Conservation (phyloP, 2,113 vertebrate genomes). For the Epinephelus moara region DNA sequence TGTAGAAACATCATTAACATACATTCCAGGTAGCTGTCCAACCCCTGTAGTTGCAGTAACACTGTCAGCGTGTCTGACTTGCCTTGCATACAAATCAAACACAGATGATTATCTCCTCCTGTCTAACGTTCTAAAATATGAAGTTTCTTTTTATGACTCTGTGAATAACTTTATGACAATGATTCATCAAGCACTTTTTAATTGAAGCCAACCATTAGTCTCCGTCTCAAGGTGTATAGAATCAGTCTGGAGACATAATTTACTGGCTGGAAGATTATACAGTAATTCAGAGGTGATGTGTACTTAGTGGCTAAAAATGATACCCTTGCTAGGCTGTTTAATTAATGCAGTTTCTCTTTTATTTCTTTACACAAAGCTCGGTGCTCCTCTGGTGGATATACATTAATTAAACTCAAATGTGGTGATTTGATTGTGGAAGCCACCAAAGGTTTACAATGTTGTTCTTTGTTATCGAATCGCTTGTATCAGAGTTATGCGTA, state of each 20-base stretch:
- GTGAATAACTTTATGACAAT: slow-evolving; percentile 47
- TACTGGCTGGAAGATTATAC: slow-evolving; percentile 47
- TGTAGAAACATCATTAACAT: slow-evolving; percentile 42
- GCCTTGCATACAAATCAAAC: slow-evolving; percentile 45
- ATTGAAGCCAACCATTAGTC: slow-evolving; percentile 39
- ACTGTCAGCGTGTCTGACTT: slow-evolving; percentile 6
- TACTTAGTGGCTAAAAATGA: slow-evolving; percentile 39
- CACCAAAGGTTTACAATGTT: slow-evolving; percentile 43
- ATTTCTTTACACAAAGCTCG: slow-evolving; percentile 53
- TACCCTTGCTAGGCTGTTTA: slow-evolving; percentile 33
- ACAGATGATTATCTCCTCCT: slow-evolving; percentile 43
- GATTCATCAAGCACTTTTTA: slow-evolving; percentile 62
- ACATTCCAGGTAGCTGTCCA: slow-evolving; percentile 44
- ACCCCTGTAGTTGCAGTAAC: slow-evolving; percentile 11
- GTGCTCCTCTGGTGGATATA: slow-evolving; percentile 21
- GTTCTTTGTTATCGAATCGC: slow-evolving; percentile 6
- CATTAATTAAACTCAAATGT: slow-evolving; percentile 45
- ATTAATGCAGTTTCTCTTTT: slow-evolving; percentile 64
- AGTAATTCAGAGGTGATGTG: slow-evolving; percentile 52
- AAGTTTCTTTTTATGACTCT: slow-evolving; percentile 48
- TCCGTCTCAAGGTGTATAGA: slow-evolving; percentile 48
- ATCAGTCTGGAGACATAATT: slow-evolving; percentile 44
- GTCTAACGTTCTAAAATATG: slow-evolving; percentile 41
- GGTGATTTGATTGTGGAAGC: slow-evolving; percentile 43
- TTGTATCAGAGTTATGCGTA: slow-evolving; percentile 7